phyloP scores from a whole-genome alignment of 2,888 invertebrate species.

The Peribatodes rhomboidaria region DNA sequence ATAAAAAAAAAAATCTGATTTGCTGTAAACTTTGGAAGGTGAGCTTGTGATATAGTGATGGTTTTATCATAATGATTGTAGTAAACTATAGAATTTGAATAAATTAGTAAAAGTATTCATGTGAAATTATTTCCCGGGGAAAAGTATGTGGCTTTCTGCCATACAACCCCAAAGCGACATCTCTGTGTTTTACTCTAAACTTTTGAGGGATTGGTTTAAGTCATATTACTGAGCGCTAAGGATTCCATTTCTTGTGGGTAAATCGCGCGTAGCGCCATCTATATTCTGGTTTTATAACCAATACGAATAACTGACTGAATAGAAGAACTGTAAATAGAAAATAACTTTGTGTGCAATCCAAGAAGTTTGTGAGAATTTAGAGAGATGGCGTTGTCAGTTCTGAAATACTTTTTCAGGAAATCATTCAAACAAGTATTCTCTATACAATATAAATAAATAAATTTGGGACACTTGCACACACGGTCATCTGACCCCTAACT shows the following conservation, averaged over 20 bases:
- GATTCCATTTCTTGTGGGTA: neutral
- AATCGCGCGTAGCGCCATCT: neutral
- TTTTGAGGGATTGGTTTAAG: neutral
- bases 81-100: neutral
- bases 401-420: neutral
- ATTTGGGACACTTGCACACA: no score
- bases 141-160: no score
- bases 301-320: neutral
- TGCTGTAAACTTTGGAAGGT: no score
- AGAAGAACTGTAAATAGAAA: no score
- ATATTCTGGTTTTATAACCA: neutral
- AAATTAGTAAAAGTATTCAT: no score
- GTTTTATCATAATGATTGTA: neutral
- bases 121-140: no score
- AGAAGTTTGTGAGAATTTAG: neutral
- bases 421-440: neutral
- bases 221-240: neutral
- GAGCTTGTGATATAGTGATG: no score
- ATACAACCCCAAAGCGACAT: neutral
- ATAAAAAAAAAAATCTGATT: no score
- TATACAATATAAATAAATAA: no score
- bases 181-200: neutral
- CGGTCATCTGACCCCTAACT: no score
- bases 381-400: constrained; percentile 8
- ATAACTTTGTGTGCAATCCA: neutral